Conservation (phyloP, 2,113 vertebrate species). For the Camelus dromedarius region DNA sequence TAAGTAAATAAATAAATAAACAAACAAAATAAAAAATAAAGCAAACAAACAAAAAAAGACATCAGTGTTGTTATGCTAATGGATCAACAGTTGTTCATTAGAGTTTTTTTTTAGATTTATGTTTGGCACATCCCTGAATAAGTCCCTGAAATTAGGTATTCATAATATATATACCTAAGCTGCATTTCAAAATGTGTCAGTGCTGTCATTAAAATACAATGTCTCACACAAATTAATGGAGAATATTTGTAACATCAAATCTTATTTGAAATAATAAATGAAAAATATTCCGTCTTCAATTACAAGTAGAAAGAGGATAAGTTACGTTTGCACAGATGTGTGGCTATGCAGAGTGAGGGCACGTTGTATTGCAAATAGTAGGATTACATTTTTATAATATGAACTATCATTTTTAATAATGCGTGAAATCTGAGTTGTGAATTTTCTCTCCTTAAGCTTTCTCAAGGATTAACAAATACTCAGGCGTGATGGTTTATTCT, state of each 20-base stretch:
- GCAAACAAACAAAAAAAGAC: neutral
- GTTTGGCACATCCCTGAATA: conserved; percentile 60
- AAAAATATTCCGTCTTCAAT: neutral
- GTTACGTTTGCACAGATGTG: neutral
- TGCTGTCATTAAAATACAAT: neutral
- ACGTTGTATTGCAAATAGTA: neutral
- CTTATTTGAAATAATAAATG: conserved; percentile 12
- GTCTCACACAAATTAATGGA: neutral
- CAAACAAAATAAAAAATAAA: neutral
- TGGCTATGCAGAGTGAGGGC: neutral
- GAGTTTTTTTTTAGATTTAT: neutral
- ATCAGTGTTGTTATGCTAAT: neutral
- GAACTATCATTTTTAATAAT: neutral
- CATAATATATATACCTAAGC: neutral
- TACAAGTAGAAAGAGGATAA: neutral
- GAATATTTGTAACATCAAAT: neutral
- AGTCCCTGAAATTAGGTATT: conserved; percentile 65
- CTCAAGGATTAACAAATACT: neutral
- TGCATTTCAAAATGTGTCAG: neutral
- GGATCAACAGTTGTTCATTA: neutral
- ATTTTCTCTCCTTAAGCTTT: neutral
- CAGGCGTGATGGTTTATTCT: neutral
- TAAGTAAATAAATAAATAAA: neutral
- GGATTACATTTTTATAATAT: neutral
- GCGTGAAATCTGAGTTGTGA: neutral